Percentiles rank a stretch among this genome's conserved stretches.
These are phyloP conservation scores for Lophius piscatorius DNA, from an alignment of 2,113 vertebrate species.

Conservation along the genomic window DNA sequence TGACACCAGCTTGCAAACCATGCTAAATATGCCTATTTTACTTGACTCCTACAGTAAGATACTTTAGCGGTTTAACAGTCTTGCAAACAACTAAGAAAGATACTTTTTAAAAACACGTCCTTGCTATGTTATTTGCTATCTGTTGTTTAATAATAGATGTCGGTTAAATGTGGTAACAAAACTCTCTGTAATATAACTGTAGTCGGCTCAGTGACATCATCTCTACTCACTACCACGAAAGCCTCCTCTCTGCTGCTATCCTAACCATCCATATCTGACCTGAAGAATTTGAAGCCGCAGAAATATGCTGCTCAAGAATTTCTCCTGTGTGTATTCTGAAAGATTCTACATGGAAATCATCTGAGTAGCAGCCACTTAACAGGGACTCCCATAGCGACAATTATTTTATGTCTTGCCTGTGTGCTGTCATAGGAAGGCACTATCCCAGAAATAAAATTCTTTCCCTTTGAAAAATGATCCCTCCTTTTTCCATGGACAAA, in stretches of 20 bases:
- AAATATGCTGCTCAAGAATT: slow-evolving; percentile 34
- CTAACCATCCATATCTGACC: slow-evolving; percentile 8
- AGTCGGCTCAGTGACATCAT: slow-evolving; percentile 5
- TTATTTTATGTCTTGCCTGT: slow-evolving; percentile 1
- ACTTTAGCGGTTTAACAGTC: no score
- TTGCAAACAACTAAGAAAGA: background rate
- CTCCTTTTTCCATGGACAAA: no score
- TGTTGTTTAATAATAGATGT: background rate
- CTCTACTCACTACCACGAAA: slow-evolving; percentile 18
- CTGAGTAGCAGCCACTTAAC: slow-evolving; percentile 22
- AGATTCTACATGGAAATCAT: slow-evolving; percentile 9
- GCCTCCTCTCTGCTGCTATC: slow-evolving; percentile 10
- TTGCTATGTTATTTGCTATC: background rate
- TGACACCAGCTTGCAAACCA: no score
- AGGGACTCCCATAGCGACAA: slow-evolving; percentile 18
- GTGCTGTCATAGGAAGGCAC: background rate
- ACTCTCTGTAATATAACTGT: slow-evolving; percentile 6
- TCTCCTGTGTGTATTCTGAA: slow-evolving; percentile 15
- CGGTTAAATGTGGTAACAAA: slow-evolving; percentile 2
- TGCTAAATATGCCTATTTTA: no score
- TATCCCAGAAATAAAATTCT: background rate
- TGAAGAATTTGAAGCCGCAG: slow-evolving; percentile 12
- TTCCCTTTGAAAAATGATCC: slow-evolving; percentile 1
- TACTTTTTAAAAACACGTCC: background rate
- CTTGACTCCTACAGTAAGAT: background rate